Conservation (phyloP, 2,797 vertebrate species). For the Sternotherus odoratus region DNA sequence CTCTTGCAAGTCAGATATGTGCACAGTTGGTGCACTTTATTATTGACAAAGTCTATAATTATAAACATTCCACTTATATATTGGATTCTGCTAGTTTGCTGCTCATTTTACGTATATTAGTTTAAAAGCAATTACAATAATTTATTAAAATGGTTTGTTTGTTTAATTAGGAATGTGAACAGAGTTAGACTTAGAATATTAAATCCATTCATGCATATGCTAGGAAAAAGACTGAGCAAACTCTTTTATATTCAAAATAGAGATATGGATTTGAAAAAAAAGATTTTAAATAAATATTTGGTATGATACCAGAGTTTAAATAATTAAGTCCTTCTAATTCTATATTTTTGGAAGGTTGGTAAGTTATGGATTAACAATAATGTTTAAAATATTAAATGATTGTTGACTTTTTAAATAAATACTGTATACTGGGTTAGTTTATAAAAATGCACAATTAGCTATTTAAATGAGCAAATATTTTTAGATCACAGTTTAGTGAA, state of each 20-base stretch:
- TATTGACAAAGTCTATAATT: conserved; percentile 80
- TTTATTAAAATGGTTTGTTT: conserved; percentile 77
- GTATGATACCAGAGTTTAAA: conserved; percentile 8
- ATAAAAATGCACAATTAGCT: background rate
- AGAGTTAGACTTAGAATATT: conserved; percentile 71
- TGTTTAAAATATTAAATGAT: background rate
- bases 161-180: conserved; percentile 74
- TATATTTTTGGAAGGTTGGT: background rate
- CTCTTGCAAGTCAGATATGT: conserved; percentile 77
- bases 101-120: conserved; percentile 66
- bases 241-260: conserved; percentile 49
- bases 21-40: conserved; percentile 78
- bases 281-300: conserved; percentile 45
- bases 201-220: conserved; percentile 61
- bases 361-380: background rate
- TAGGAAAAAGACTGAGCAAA: conserved; percentile 65
- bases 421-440: background rate
- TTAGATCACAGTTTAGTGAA: background rate
- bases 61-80: conserved; percentile 77
- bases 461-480: background rate
- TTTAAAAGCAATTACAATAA: conserved; percentile 73
- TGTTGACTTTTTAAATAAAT: background rate
- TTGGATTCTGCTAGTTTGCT: conserved; percentile 73
- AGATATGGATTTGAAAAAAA: conserved; percentile 43
- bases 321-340: conserved; percentile 28